These are phyloP conservation scores for Marmota flaviventris DNA, from an alignment of 2,113 vertebrate species.

Conservation along the genomic window DNA sequence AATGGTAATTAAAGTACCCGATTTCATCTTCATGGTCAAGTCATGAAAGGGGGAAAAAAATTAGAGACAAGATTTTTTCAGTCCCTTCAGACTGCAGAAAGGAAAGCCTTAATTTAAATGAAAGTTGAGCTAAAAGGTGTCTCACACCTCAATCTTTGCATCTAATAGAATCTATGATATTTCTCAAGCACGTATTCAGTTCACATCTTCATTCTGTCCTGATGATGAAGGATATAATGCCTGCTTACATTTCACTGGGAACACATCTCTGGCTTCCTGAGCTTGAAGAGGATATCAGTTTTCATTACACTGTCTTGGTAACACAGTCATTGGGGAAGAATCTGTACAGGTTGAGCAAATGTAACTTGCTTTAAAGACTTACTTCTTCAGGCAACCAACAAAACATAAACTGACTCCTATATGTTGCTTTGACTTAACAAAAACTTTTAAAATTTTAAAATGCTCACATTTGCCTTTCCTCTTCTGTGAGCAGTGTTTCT, in stretches of 20 bases:
- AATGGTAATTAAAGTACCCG: constrained; percentile 97
- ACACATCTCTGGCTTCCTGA: constrained; percentile 79
- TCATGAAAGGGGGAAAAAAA: constrained; percentile 93
- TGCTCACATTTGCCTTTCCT: background rate
- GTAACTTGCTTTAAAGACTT: constrained; percentile 28
- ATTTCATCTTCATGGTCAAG: constrained; percentile 96
- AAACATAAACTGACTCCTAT: background rate
- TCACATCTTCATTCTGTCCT: constrained; percentile 85
- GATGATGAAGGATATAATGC: constrained; percentile 85
- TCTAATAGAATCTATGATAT: constrained; percentile 85
- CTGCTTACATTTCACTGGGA: constrained; percentile 83
- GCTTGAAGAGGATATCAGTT: constrained; percentile 82
- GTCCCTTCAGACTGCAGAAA: constrained; percentile 87
- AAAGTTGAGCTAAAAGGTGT: constrained; percentile 88
- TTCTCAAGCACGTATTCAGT: constrained; percentile 84
- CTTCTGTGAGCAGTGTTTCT: background rate
- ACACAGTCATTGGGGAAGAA: background rate
- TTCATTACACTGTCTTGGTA: constrained; percentile 80
- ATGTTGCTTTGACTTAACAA: background rate
- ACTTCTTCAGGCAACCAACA: constrained; percentile 22
- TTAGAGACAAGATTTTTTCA: constrained; percentile 90
- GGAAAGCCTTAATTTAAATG: constrained; percentile 87
- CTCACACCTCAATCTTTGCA: constrained; percentile 84
- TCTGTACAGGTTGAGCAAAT: constrained; percentile 7
- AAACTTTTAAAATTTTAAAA: background rate